Percentiles rank a stretch among this genome's conserved stretches.
phyloP scores from a whole-genome alignment of 1,140 invertebrate species.

The Laupala kohalensis region DNA sequence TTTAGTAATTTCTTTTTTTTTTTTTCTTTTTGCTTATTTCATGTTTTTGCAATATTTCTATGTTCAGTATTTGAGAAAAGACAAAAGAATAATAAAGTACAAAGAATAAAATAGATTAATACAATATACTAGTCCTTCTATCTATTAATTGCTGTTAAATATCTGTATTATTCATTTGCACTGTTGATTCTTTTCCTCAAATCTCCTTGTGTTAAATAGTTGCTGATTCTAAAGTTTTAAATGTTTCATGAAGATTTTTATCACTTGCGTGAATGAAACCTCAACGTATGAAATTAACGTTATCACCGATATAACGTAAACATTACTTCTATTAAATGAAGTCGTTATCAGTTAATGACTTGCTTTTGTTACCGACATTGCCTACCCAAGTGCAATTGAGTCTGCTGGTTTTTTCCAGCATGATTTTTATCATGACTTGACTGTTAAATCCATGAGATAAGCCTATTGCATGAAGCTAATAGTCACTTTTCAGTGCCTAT shows the following conservation, averaged over 20 bases:
- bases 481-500: background rate
- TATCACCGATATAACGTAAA: background rate
- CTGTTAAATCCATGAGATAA: background rate
- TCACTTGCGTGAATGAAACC: background rate
- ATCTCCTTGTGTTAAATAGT: background rate
- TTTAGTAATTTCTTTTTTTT: background rate
- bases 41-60: background rate
- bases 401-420: background rate
- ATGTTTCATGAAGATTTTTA: background rate
- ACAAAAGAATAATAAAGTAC: background rate
- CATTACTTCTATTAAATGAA: background rate
- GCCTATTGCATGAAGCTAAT: background rate
- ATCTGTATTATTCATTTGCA: background rate
- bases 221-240: background rate
- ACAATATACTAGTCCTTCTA: background rate
- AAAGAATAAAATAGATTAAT: background rate
- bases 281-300: background rate
- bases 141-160: background rate
- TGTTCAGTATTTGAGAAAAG: background rate
- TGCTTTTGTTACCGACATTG: background rate
- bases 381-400: slow-evolving; percentile 7
- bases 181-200: background rate
- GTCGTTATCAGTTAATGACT: background rate
- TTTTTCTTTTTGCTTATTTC: background rate
- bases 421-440: background rate